phyloP scores from a whole-genome alignment of 2,113 vertebrate species.

The Connochaetes taurinus region DNA sequence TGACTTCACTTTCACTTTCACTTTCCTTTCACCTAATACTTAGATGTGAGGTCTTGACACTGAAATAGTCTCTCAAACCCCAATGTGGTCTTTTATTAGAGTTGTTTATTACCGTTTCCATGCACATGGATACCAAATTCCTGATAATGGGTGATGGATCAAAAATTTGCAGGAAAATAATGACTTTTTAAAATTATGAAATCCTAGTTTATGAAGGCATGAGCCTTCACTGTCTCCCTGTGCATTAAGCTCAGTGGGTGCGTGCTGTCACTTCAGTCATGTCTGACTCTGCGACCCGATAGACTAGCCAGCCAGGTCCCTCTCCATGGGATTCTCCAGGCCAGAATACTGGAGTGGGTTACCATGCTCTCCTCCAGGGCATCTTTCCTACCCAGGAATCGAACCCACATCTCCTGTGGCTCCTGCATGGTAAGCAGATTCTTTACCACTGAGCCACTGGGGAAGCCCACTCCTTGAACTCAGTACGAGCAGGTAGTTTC shows the following conservation, averaged over 20 bases:
- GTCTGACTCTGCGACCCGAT: neutral
- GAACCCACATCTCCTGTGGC: neutral
- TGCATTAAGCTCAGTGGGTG: neutral
- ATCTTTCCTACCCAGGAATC: neutral
- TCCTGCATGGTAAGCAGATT: neutral
- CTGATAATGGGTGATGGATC: neutral
- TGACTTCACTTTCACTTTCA: too few relatives aligned
- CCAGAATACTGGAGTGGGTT: neutral
- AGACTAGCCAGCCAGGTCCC: neutral
- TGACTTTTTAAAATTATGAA: neutral
- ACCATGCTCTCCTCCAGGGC: neutral
- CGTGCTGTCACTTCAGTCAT: neutral
- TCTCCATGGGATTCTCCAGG: neutral
- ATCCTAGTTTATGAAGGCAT: neutral
- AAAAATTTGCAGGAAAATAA: neutral
- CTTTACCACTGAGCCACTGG: neutral
- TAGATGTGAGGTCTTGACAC: neutral
- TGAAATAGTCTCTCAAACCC: neutral
- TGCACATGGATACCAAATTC: neutral
- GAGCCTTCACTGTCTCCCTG: neutral
- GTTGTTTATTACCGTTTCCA: neutral
- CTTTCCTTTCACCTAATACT: neutral
- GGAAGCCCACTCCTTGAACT: neutral
- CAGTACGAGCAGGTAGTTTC: neutral
- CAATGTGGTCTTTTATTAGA: neutral